Base-by-base conservation (phyloP, 2,888 invertebrate genomes). In the Microctonus brassicae region DNA sequence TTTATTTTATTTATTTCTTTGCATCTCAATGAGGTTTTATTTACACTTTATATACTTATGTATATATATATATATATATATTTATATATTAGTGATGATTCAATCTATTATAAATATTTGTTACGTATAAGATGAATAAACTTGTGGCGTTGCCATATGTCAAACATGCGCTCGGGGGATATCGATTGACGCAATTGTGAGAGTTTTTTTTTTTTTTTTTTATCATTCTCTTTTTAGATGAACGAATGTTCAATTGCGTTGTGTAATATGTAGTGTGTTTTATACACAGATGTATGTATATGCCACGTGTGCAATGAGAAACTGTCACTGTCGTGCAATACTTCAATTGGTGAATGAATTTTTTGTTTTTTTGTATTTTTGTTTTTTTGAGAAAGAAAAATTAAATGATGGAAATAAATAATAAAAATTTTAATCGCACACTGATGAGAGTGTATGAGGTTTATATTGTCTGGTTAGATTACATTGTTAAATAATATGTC, bases 171-270 rank as follows among this genome's bases (percentile, higher is more conserved):
- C 33, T 17, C 4, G 17, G 53, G 2, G 17, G 2, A 47, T 47
- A 58, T 58, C 67, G 34, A 68, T 68, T 68, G 68, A 68, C 61
- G 68, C 61, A 68, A 34, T 61, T 61, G 60, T 52, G 22, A n/a
- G 24, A 53, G 60, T 52, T 52, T n/a, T n/a, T n/a, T 39, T 52
- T 42, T n/a, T n/a, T n/a, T n/a, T n/a, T n/a, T n/a, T n/a, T n/a
- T n/a, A n/a, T n/a, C 33, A 34, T 58, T 17, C 34, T 58, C 58
- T 17, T 58, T 58, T 26, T 55, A 55, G 55, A 58, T 17, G 33
- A 33, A n/a, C 33, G 58, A n/a, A 33, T 47, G 17, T 47, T 47
- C 47, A 47, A 47, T 17, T 17, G 47, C 6, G 47, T 47, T 47
- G 47, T 47, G 47, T 47, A 47, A 47, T 20, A 58, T n/a, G n/a